Evolutionary conservation across 2,888 invertebrate species (phyloP).

Genomic region (Anthoptus insignis): DNA sequence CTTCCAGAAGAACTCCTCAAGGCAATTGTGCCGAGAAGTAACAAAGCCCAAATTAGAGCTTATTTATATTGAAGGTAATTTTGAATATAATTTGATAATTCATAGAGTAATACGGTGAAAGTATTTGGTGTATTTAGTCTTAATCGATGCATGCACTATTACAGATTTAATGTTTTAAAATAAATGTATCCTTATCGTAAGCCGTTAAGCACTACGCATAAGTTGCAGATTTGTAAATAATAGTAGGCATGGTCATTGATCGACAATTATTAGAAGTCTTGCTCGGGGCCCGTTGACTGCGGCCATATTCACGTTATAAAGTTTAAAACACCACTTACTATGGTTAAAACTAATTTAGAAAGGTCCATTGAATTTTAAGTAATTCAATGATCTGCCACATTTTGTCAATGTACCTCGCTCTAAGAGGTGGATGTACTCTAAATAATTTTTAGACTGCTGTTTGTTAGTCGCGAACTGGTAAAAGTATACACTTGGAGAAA

Average conservation of each 20-base stretch:
- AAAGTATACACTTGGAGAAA: conserved; percentile 2
- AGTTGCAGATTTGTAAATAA: conserved; percentile 36
- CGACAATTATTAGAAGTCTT: conserved; percentile 17
- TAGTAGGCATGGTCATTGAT: conserved; percentile 19
- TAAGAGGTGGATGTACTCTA: conserved; percentile 14
- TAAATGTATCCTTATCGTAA: conserved; percentile 23
- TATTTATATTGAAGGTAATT: conserved; percentile 62
- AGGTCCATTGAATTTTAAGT: conserved; percentile 5
- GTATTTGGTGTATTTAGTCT: conserved; percentile 49
- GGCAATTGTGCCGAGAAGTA: conserved; percentile 53
- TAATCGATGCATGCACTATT: conserved; percentile 47
- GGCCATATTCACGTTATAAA: conserved; percentile 2
- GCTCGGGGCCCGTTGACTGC: conserved; percentile 21
- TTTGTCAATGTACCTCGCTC: neutral
- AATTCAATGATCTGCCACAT: conserved; percentile 8
- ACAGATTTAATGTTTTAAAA: conserved; percentile 17
- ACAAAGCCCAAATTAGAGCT: conserved; percentile 69
- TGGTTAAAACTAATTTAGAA: conserved; percentile 5
- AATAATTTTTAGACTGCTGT: conserved; percentile 20
- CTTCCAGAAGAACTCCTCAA: conserved; percentile 22
- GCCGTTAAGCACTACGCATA: conserved; percentile 10
- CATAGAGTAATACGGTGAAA: conserved; percentile 31
- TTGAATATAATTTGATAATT: conserved; percentile 49
- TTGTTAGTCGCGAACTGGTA: conserved; percentile 5
- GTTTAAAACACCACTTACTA: conserved; percentile 16